Base-by-base conservation (phyloP, 2,797 vertebrate species). In the Phataginus tricuspis region DNA sequence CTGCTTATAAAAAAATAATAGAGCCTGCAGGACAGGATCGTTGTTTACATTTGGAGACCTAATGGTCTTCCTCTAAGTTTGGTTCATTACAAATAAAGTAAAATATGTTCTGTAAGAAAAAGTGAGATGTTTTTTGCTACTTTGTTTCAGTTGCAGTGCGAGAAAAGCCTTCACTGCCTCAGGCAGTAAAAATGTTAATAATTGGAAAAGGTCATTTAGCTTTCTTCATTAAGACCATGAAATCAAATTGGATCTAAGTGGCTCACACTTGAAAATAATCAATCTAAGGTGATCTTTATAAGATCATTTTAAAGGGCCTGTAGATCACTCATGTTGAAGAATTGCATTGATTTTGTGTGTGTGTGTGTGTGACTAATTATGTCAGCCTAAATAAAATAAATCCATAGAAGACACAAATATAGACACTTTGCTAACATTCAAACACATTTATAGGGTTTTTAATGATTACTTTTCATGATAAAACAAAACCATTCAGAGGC, bases 151-250 rank as follows among this genome's bases (percentile, higher is more conserved):
- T 59, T 23, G 1, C 1, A 72, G 37, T 66, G 15, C 25, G 34
- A 51, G 6, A 84, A 61, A 90, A 34, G 4, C 0, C 25, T 88
- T 82, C 34, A 19, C 23, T 90, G 85, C 75, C 68, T 78, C n/a
- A 34, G 64, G 64, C 69, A 68, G 12, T 51, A 83, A 92, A 85
- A 91, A 64, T 42, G 31, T 86, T 90, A 94, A 94, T 63, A 68
- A 27, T 31, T 82, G 23, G 51, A 75, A 94, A 80, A 86, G 45
- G 61, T 94, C 61, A 66, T 94, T 94, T 96, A 59, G 45, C 91
- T 93, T 96, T 93, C 78, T 82, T 93, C 29, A 80, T 94, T 97
- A 95, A 94, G 37, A 90, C 15, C 29, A 55, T n/a, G 31, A 89
- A 78, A 83, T 86, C 21, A 94, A 94, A 89, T 86, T 83, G n/a